Percentiles rank a stretch among this genome's conserved stretches.
phyloP scores from a whole-genome alignment of 2,888 invertebrate species.

The Microplitis manilae region DNA sequence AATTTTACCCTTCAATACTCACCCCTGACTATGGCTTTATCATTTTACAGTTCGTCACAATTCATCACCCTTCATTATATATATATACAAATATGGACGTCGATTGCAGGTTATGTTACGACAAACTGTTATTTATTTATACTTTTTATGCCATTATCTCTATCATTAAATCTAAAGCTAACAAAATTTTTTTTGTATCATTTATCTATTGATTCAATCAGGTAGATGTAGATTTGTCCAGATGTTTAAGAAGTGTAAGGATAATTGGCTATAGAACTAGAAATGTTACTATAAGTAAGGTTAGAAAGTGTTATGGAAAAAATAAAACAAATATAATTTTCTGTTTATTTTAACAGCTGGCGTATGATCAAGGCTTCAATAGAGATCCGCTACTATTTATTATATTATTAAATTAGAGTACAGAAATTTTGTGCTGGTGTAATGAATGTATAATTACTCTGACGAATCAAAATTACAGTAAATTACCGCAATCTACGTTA shows the following conservation, averaged over 20 bases:
- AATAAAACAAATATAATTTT: not conserved
- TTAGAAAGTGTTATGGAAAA: not conserved
- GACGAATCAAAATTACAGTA: no score
- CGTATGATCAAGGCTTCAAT: not conserved
- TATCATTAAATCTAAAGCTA: conserved; percentile 16
- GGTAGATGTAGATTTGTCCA: not conserved
- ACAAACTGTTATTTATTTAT: not conserved
- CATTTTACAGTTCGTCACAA: conserved; percentile 15
- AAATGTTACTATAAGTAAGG: not conserved
- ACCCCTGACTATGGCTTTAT: conserved; percentile 16
- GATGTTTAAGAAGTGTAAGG: not conserved
- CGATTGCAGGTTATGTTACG: conserved; percentile 43
- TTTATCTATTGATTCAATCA: not conserved
- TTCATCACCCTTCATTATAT: conserved; percentile 24
- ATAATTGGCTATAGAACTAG: conserved; percentile 1
- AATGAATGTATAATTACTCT: no score
- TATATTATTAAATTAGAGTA: no score
- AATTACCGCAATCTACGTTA: no score
- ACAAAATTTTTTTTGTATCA: not conserved
- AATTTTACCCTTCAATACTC: conserved; percentile 46
- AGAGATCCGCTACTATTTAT: no score
- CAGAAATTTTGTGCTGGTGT: no score
- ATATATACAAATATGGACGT: conserved; percentile 41
- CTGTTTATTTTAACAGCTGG: not conserved
- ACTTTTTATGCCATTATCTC: not conserved